phyloP scores from a whole-genome alignment of 2,797 vertebrate species.

The Synanceia verrucosa region DNA sequence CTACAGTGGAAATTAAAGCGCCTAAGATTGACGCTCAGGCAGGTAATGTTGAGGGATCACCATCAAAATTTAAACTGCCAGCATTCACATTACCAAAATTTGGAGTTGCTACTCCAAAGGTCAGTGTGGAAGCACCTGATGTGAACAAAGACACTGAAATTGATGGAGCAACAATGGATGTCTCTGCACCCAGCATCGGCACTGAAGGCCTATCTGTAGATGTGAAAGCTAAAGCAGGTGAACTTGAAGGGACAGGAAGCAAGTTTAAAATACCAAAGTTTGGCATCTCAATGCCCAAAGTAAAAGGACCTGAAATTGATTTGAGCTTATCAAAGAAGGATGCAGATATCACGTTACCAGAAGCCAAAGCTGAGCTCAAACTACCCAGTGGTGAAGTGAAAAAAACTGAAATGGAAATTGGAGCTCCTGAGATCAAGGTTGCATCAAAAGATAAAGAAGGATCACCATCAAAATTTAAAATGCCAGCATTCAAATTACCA shows the following conservation, averaged over 20 bases:
- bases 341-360: constrained; percentile 35
- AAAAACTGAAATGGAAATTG: constrained; percentile 33
- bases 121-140: too few relatives aligned
- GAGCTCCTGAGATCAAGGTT: constrained; percentile 27
- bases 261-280: constrained; percentile 49
- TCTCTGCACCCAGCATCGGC: constrained; percentile 9
- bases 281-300: neutral
- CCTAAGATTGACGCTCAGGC: too few relatives aligned
- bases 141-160: constrained; percentile 10
- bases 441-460: constrained; percentile 24
- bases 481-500: constrained; percentile 66
- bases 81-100: too few relatives aligned
- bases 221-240: neutral
- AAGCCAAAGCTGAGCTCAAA: constrained; percentile 25
- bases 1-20: too few relatives aligned
- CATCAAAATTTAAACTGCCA: too few relatives aligned
- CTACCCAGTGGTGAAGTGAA: constrained; percentile 1
- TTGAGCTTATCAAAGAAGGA: constrained; percentile 57
- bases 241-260: neutral
- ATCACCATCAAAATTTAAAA: constrained; percentile 68
- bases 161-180: constrained; percentile 8
- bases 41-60: too few relatives aligned
- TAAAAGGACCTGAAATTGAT: constrained; percentile 29
- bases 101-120: too few relatives aligned
- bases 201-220: constrained; percentile 6